A percentile compares a stretch with the other conserved stretches of the same genome.
Evolutionary conservation across 2,113 vertebrate genomes (phyloP).

Genomic region (Tenrec ecaudatus): DNA sequence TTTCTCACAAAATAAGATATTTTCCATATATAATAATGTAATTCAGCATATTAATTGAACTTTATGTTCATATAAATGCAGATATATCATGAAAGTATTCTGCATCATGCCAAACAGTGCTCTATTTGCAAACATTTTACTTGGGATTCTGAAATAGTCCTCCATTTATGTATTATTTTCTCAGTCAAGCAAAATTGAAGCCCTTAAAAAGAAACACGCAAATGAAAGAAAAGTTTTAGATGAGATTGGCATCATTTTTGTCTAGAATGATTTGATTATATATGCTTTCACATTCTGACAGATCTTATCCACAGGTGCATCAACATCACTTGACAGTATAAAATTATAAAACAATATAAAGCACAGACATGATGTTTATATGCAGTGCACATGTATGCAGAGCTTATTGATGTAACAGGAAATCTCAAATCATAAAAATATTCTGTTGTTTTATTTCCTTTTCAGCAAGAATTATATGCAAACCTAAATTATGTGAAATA

Average conservation of each 20-base stretch:
- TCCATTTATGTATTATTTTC: constrained; percentile 68
- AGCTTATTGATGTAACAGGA: constrained; percentile 2
- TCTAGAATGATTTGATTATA: constrained; percentile 70
- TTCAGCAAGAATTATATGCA: constrained; percentile 11
- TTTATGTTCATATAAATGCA: constrained; percentile 30
- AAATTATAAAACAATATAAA: constrained; percentile 71
- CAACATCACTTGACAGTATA: constrained; percentile 65
- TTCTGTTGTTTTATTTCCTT: neutral
- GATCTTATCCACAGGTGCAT: constrained; percentile 52
- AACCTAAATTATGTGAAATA: constrained; percentile 34
- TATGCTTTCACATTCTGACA: constrained; percentile 62
- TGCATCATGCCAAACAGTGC: neutral
- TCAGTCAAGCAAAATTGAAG: constrained; percentile 70
- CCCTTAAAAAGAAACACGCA: constrained; percentile 5
- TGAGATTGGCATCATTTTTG: constrained; percentile 33
- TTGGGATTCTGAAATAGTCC: constrained; percentile 68
- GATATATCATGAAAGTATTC: neutral
- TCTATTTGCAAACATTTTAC: constrained; percentile 66
- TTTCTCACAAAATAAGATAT: constrained; percentile 37
- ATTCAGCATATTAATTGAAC: constrained; percentile 47
- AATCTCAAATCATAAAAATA: constrained; percentile 53
- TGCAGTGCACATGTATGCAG: constrained; percentile 44
- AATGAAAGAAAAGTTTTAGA: constrained; percentile 28
- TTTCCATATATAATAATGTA: neutral
- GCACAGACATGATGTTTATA: neutral